Evolutionary conservation across 2,888 invertebrate species (phyloP).

Genomic region (Andrena camellia): DNA sequence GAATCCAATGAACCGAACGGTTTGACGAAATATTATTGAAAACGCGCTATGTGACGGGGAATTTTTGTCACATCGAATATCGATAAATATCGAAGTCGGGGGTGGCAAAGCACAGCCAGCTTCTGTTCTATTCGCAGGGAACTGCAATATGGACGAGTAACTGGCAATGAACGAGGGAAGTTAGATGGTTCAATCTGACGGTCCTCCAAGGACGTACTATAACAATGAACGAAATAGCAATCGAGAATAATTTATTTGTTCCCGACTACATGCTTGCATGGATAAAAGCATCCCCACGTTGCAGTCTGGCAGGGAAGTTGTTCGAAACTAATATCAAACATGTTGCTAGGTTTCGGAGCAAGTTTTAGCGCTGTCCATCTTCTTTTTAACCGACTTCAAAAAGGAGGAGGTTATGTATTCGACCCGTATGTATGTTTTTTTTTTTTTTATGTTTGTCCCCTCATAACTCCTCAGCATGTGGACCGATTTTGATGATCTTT

Average conservation of each 20-base stretch:
- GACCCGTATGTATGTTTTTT: no score
- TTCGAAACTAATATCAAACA: constrained; percentile 1
- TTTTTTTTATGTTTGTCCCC: no score
- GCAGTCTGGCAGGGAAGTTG: constrained; percentile 4
- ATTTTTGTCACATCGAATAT: constrained; percentile 44
- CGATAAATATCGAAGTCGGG: constrained; percentile 39
- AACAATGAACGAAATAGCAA: constrained; percentile 23
- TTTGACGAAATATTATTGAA: constrained; percentile 35
- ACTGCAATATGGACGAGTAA: not conserved
- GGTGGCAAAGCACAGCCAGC: not conserved
- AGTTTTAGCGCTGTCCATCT: not conserved
- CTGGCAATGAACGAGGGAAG: constrained; percentile 18
- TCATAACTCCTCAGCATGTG: no score
- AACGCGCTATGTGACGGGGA: constrained; percentile 20
- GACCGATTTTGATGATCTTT: no score
- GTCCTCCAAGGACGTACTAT: constrained; percentile 6
- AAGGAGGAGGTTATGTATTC: no score
- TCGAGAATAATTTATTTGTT: constrained; percentile 34
- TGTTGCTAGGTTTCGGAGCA: not conserved
- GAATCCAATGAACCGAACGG: not conserved
- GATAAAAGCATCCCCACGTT: not conserved
- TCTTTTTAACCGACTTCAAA: no score
- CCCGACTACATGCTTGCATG: not conserved
- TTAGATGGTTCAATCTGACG: constrained; percentile 18
- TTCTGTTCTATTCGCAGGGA: not conserved